Evolutionary conservation across 2,113 vertebrate species (phyloP).

Genomic region (Sula dactylatra): DNA sequence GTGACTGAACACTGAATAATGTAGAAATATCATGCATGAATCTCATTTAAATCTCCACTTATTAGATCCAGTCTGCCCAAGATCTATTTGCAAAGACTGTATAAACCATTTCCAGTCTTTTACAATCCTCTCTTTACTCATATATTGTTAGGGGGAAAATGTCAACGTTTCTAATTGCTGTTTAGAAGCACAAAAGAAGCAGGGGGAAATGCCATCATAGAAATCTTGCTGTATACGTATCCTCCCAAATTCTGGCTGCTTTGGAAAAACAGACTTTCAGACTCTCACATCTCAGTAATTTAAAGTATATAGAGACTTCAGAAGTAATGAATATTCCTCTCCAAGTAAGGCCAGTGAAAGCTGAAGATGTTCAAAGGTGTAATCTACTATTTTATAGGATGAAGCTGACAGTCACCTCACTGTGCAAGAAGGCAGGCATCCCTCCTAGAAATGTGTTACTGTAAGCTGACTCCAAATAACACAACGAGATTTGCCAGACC

Average conservation of each 20-base stretch:
- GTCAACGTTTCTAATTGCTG: background rate
- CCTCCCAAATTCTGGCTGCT: background rate
- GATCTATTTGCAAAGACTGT: background rate
- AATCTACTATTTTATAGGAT: background rate
- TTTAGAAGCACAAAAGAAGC: background rate
- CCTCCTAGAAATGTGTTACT: background rate
- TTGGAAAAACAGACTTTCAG: background rate
- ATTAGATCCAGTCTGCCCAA: background rate
- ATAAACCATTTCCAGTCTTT: background rate
- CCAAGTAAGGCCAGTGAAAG: background rate
- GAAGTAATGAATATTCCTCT: background rate
- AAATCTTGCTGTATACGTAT: background rate
- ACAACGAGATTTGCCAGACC: background rate
- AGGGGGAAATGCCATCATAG: background rate
- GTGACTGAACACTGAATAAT: constrained; percentile 16
- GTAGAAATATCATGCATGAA: background rate
- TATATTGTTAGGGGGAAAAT: background rate
- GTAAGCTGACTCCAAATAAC: background rate
- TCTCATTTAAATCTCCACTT: background rate
- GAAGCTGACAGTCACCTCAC: background rate
- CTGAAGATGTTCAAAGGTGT: background rate
- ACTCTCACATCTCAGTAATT: background rate
- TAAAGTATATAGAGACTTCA: background rate
- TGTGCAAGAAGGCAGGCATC: background rate
- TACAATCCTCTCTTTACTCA: background rate